Evolutionary conservation across 2,888 invertebrate species (phyloP), one percentile per base, ranked within the genome.

Genomic region (Tachina grossa): DNA sequence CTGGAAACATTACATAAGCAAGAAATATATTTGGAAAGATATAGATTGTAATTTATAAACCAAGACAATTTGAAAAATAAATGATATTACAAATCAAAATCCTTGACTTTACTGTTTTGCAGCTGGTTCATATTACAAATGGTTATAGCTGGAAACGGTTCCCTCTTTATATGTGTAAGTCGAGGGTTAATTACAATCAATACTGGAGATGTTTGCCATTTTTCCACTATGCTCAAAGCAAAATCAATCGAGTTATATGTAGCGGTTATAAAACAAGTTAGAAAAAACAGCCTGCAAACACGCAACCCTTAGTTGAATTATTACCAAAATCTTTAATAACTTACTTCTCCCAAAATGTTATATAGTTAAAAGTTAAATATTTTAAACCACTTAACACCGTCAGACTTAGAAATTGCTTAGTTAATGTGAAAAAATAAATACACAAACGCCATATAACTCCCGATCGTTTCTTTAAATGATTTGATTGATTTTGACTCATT

Each of bases 61-160:
- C 5, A 13, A 8, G 53, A 19, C 10, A 19, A 19, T 57, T 31
- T 0, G n/a, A 39, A 14, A 8, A 14, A 31, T 14, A 31, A 22
- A 31, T 31, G 0, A 57, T 57, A 31, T 88, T 80, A 90, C 91
- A 57, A 55, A n/a, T 39, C 39, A 68, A 88, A 88, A 11, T 88
- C 55, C 10, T 74, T 59, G 0, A 89, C 90, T 76, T 88, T 88
- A 9, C 94, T 94, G 88, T 94, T 95, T 89, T 95, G 95, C 0
- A 95, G 96, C 89, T 96, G 95, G 91, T 97, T 97, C 93, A 97
- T 96, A 90, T 97, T 97, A 91, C 97, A 97, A 84, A 97, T 94
- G 0, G 97, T 97, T 10, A 97, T 93, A 0, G 97, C 96, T 0
- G 97, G 97, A 92, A 97, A 97, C 0, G 97, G 97, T 79, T 97